Conservation (phyloP, 2,113 vertebrate species). For the Sinocyclocheilus grahami region DNA sequence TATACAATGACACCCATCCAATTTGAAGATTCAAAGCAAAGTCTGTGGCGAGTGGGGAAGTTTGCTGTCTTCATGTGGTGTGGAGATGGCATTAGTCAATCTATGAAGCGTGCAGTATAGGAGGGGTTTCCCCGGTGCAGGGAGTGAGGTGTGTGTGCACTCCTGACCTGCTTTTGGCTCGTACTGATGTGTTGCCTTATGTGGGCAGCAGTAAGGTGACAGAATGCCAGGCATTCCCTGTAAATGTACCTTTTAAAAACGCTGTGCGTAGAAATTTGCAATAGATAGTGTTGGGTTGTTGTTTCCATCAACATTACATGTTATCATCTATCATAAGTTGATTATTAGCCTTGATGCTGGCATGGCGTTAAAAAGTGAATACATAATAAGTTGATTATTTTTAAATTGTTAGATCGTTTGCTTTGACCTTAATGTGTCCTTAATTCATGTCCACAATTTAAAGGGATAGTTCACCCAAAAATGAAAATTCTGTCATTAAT, state of each 20-base stretch:
- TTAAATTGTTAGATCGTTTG: background rate
- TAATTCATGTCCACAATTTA: no score
- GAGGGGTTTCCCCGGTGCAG: background rate
- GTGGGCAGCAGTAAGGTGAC: slow-evolving; percentile 12
- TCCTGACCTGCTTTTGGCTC: background rate
- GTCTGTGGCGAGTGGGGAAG: background rate
- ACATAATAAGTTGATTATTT: background rate
- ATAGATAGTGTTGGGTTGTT: background rate
- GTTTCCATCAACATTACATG: background rate
- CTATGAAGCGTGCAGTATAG: background rate
- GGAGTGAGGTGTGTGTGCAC: background rate
- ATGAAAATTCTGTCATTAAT: no score
- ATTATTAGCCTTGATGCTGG: background rate
- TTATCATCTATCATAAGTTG: background rate
- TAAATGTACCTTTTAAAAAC: background rate
- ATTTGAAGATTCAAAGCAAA: background rate
- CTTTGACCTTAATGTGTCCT: background rate
- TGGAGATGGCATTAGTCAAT: background rate
- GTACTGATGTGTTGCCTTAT: background rate
- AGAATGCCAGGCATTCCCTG: slow-evolving; percentile 7
- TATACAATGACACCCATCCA: background rate
- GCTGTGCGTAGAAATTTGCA: background rate
- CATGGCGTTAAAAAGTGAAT: no score
- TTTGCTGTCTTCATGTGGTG: background rate
- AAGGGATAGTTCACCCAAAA: no score